These are phyloP conservation scores for Mellivora capensis DNA, from an alignment of 2,113 vertebrate species.

Conservation along the genomic window DNA sequence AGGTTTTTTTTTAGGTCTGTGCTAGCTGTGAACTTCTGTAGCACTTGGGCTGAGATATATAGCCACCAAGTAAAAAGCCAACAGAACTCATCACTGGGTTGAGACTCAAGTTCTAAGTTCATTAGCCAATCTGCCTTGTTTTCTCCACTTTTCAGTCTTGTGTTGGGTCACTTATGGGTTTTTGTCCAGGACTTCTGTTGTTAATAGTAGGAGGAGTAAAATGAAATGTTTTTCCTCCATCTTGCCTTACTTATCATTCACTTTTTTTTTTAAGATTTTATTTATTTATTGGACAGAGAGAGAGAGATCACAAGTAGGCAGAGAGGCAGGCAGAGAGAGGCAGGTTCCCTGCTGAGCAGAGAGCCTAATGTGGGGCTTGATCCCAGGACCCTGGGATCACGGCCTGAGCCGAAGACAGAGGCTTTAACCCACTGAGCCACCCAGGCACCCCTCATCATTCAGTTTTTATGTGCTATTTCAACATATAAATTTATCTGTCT, in stretches of 20 bases:
- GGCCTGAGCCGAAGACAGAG: too few relatives aligned
- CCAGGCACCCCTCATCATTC: background rate
- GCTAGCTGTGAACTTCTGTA: background rate
- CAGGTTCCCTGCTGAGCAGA: too few relatives aligned
- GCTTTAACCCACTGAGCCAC: too few relatives aligned
- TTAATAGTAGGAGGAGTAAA: background rate
- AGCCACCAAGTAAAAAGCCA: background rate
- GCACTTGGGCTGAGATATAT: background rate
- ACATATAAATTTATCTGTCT: background rate
- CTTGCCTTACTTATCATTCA: background rate
- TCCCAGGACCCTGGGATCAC: too few relatives aligned
- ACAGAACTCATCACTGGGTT: background rate
- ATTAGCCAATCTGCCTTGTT: background rate
- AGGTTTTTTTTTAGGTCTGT: background rate
- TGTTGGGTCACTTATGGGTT: background rate
- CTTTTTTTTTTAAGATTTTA: background rate
- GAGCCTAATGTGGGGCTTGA: too few relatives aligned
- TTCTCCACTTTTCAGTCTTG: background rate
- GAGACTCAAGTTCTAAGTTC: background rate
- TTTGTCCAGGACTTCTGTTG: background rate
- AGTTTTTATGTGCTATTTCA: background rate
- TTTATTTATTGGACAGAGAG: too few relatives aligned
- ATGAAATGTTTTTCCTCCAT: background rate
- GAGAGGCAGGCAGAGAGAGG: too few relatives aligned
- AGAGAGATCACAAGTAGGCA: too few relatives aligned